Percentiles rank a stretch among this genome's conserved stretches.
Conservation (phyloP, 1,140 invertebrate species). For the Pararge aegeria region DNA sequence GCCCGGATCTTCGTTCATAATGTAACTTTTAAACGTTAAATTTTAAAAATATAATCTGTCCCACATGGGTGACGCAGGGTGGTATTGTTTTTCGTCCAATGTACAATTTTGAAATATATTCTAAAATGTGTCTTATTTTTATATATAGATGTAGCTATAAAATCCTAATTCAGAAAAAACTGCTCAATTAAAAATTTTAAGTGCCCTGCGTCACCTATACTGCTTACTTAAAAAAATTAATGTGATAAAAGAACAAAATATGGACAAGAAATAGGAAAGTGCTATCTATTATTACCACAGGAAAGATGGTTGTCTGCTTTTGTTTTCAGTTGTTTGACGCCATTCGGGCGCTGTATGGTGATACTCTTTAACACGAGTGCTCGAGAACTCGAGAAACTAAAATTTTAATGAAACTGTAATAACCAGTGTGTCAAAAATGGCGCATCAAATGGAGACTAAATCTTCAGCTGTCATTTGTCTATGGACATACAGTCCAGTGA, state of each 20-base stretch:
- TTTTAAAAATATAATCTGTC: background rate
- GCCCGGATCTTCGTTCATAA: constrained; percentile 10
- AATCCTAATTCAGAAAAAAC: background rate
- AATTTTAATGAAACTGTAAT: too few relatives aligned
- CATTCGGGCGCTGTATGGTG: too few relatives aligned
- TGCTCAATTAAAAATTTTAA: background rate
- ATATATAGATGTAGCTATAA: background rate
- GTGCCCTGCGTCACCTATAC: background rate
- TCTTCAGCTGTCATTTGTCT: too few relatives aligned
- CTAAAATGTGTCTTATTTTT: background rate
- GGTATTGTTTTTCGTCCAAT: background rate
- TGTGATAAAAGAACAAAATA: background rate
- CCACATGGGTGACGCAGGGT: constrained; percentile 1
- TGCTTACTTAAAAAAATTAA: background rate
- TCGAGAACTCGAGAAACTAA: too few relatives aligned
- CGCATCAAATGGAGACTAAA: too few relatives aligned
- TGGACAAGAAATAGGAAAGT: background rate
- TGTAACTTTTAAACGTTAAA: constrained; percentile 2
- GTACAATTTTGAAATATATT: constrained; percentile 1
- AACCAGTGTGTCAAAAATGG: too few relatives aligned
- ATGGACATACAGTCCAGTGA: too few relatives aligned
- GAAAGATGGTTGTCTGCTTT: too few relatives aligned
- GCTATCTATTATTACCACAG: too few relatives aligned
- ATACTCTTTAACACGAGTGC: too few relatives aligned
- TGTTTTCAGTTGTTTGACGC: too few relatives aligned